A percentile compares a stretch with the other conserved stretches of the same genome.
Conservation (phyloP, 2,113 vertebrate genomes). For the Nematolebias whitei region DNA sequence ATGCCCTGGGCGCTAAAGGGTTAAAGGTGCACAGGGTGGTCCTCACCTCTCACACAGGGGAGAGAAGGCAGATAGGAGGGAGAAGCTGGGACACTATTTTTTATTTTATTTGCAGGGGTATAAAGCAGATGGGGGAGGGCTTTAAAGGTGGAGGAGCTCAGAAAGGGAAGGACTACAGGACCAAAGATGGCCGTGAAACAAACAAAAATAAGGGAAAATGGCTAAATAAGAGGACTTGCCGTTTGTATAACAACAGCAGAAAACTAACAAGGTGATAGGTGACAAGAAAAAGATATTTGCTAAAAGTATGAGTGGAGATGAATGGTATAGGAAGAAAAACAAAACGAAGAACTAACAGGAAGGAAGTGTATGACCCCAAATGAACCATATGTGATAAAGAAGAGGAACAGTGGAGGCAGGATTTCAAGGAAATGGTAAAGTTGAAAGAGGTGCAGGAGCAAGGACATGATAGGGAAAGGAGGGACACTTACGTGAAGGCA, state of each 20-base stretch:
- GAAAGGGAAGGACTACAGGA: conserved; percentile 32
- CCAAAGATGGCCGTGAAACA: conserved; percentile 5
- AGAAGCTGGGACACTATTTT: conserved; percentile 38
- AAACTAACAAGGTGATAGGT: neutral
- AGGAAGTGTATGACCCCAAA: neutral
- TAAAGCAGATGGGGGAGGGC: conserved; percentile 14
- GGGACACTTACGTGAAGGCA: conserved; percentile 94
- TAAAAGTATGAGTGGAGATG: conserved; percentile 2
- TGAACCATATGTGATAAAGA: conserved; percentile 17
- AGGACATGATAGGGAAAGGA: conserved; percentile 34
- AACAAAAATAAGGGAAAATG: conserved; percentile 14
- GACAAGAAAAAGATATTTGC: conserved; percentile 4
- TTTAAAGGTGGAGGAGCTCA: conserved; percentile 27
- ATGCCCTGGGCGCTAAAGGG: conserved; percentile 80
- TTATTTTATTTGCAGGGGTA: conserved; percentile 11
- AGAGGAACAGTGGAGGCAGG: conserved; percentile 23
- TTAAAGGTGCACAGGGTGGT: conserved; percentile 82
- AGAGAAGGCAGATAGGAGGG: conserved; percentile 16
- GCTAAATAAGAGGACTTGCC: neutral
- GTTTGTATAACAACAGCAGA: conserved; percentile 23
- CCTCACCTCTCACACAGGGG: conserved; percentile 72
- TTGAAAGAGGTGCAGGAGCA: conserved; percentile 18
- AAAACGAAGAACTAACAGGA: neutral
- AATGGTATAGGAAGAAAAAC: conserved; percentile 4
- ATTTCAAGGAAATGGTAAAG: conserved; percentile 53